Evolutionary conservation across 2,113 vertebrate genomes (phyloP), one percentile per base, ranked within the genome.

Genomic region (Falco punctatus): DNA sequence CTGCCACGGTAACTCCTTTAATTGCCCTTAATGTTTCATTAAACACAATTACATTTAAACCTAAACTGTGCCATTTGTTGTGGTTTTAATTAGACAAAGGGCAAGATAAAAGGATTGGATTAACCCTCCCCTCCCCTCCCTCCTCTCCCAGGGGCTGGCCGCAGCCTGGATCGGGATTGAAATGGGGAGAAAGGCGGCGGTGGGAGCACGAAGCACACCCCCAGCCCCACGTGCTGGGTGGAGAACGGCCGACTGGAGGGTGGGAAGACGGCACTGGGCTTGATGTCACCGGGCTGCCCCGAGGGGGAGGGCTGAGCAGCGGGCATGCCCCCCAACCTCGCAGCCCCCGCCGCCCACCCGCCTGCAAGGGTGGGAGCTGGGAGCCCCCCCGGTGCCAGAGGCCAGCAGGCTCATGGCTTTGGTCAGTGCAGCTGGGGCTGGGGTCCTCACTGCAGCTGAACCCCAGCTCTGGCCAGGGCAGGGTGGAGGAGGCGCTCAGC

Each of bases 11-110:
- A 96, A 87, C 96, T 96, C 91, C 95, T 97, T 97, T 97, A 97
- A 98, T 98, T 97, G 97, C 96, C 96, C 97, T 97, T 98, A 97
- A 98, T 97, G 97, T 98, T 97, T 97, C 97, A 98, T 97, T 98
- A 98, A 97, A 97, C 96, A 97, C 97, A 98, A 98, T 98, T 98
- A 98, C 97, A 97, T 97, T 97, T 97, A 96, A 98, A 96, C 96
- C 94, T 98, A 98, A 97, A 97, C 95, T 96, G 97, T 93, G 94
- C 95, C 97, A 97, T 98, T 98, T 98, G 96, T 98, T 97, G 97
- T 97, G 97, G 96, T 96, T 98, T 97, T 96, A 97, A 98, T 97
- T 97, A 97, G 96, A 97, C 97, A 96, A 97, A 97, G 95, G 97
- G 97, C 96, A 97, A 95, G 97, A 97, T 95, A 85, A 97, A 97